Conservation (phyloP, 92 coral and sea anemone genomes). For the Phymanthus crucifer region DNA sequence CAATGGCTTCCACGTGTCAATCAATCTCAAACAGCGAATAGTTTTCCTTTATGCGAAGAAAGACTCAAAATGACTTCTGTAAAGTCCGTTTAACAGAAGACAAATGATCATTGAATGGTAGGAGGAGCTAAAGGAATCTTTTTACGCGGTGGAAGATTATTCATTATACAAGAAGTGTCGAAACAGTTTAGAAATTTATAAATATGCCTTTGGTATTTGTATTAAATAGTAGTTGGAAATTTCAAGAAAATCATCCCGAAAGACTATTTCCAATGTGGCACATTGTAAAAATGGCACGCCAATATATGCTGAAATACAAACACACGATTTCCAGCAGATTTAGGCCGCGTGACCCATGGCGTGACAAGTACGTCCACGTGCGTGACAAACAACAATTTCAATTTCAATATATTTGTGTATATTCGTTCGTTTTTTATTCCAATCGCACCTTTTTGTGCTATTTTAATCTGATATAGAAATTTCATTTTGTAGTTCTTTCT, state of each 20-base stretch:
- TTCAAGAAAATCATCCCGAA: conserved; percentile 3
- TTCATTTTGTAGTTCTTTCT: neutral
- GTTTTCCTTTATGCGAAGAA: neutral
- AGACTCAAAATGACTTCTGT: neutral
- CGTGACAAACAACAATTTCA: conserved; percentile 19
- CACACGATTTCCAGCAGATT: conserved; percentile 16
- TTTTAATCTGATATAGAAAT: conserved; percentile 10
- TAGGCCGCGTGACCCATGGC: conserved; percentile 17
- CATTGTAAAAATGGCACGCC: neutral
- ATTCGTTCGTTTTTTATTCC: conserved; percentile 35
- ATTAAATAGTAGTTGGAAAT: conserved; percentile 16
- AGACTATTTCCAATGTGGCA: conserved; percentile 20
- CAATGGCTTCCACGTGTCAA: neutral
- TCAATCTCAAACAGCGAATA: neutral
- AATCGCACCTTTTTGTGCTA: conserved; percentile 37
- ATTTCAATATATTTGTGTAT: conserved; percentile 36
- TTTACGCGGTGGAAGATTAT: neutral
- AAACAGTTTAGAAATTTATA: conserved; percentile 21
- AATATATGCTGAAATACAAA: conserved; percentile 1
- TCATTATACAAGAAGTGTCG: neutral
- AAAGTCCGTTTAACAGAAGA: neutral
- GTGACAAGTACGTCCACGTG: conserved; percentile 8
- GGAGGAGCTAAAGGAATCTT: neutral
- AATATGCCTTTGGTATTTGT: conserved; percentile 13
- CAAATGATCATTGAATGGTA: neutral